A percentile compares a stretch with the other conserved stretches of the same genome.
Evolutionary conservation across 2,888 invertebrate species (phyloP).

Genomic region (Lacanobia wlatinum): DNA sequence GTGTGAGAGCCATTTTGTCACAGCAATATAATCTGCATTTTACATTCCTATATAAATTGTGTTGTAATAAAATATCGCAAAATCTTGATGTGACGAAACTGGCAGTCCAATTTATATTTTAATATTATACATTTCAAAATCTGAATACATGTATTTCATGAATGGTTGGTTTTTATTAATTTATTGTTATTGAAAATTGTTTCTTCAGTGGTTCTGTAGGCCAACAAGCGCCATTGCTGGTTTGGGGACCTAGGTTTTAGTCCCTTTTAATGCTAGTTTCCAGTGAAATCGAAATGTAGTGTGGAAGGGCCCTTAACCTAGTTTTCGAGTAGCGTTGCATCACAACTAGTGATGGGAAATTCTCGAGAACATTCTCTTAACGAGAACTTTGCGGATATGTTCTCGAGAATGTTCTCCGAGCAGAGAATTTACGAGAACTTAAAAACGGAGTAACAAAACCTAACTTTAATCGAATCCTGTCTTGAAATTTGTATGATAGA

Average conservation of each 20-base stretch:
- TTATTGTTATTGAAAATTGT: slow-evolving; percentile 37
- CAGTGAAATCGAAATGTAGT: neutral
- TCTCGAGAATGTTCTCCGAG: too few species aligned
- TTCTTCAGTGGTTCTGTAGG: slow-evolving; percentile 11
- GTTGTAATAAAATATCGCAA: slow-evolving; percentile 59
- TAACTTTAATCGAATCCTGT: too few species aligned
- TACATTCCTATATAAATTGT: slow-evolving; percentile 72
- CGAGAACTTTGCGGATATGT: too few species aligned
- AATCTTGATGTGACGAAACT: slow-evolving; percentile 67
- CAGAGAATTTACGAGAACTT: too few species aligned
- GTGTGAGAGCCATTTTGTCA: slow-evolving; percentile 59
- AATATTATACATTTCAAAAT: slow-evolving; percentile 62
- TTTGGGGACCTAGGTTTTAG: neutral
- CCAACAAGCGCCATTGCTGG: neutral
- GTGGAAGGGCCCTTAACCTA: neutral
- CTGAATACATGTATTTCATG: slow-evolving; percentile 72
- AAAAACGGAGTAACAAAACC: too few species aligned
- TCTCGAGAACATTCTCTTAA: too few species aligned
- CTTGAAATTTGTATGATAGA: too few species aligned
- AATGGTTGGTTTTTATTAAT: slow-evolving; percentile 52
- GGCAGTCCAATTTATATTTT: slow-evolving; percentile 54
- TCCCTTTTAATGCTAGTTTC: neutral
- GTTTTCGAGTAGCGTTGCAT: neutral
- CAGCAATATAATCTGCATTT: slow-evolving; percentile 57
- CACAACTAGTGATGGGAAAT: too few species aligned